Conservation (phyloP, 2,113 vertebrate genomes). For the Suricata suricatta region DNA sequence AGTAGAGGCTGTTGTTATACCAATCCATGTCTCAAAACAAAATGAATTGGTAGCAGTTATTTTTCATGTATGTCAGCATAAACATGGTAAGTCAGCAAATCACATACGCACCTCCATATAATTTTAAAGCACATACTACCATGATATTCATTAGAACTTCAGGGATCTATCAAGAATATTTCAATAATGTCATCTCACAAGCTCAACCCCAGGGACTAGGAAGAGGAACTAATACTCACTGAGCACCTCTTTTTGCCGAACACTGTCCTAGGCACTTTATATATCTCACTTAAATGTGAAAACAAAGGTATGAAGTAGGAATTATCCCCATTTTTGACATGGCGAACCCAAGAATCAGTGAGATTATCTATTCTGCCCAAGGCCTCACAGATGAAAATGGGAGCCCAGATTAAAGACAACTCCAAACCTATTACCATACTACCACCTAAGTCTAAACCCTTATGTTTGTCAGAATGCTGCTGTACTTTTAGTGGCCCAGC, state of each 20-base stretch:
- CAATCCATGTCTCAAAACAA: slow-evolving; percentile 85
- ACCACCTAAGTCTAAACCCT: neutral
- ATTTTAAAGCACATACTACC: neutral
- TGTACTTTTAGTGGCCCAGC: neutral
- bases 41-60: slow-evolving; percentile 52
- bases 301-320: neutral
- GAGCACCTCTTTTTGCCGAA: neutral
- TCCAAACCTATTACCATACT: neutral
- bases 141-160: neutral
- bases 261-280: neutral
- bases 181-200: neutral
- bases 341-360: neutral
- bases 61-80: neutral
- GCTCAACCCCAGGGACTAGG: neutral
- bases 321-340: neutral
- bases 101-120: neutral
- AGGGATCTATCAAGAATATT: neutral
- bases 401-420: neutral
- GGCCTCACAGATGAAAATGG: neutral
- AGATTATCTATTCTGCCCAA: neutral
- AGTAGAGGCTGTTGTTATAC: slow-evolving; percentile 87
- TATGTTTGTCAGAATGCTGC: neutral
- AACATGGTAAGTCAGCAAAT: neutral
- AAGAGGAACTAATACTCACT: neutral
- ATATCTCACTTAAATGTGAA: neutral